Conservation (phyloP, 2,113 vertebrate species). For the Tragelaphus strepsiceros region DNA sequence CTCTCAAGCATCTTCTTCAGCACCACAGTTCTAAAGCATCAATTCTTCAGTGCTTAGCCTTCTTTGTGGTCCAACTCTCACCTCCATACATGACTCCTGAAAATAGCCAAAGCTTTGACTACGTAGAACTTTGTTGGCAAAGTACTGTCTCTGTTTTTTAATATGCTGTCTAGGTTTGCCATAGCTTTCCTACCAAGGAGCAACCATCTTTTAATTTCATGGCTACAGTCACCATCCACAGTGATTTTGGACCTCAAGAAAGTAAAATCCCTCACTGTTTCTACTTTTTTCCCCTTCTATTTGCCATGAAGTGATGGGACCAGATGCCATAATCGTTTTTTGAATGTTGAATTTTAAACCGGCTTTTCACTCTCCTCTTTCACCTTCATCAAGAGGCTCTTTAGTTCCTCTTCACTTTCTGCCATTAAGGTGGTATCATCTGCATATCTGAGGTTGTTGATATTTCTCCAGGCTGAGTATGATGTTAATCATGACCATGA, state of each 20-base stretch:
- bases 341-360: background rate
- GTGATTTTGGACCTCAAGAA: background rate
- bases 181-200: background rate
- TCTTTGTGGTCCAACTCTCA: background rate
- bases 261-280: background rate
- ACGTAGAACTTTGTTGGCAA: rapidly evolving
- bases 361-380: background rate
- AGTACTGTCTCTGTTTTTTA: background rate
- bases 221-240: background rate
- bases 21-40: background rate
- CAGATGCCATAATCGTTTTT: background rate
- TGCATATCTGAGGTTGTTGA: background rate
- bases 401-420: background rate
- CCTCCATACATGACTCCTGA: background rate
- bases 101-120: background rate
- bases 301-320: background rate
- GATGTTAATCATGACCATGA: background rate
- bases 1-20: background rate
- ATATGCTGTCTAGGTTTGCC: background rate
- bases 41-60: background rate
- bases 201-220: background rate
- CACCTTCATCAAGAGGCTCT: background rate
- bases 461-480: background rate
- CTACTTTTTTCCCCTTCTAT: background rate
- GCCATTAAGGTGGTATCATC: background rate